These are phyloP conservation scores for Hypomesus transpacificus DNA, from an alignment of 2,113 vertebrate genomes.

Conservation along the genomic window DNA sequence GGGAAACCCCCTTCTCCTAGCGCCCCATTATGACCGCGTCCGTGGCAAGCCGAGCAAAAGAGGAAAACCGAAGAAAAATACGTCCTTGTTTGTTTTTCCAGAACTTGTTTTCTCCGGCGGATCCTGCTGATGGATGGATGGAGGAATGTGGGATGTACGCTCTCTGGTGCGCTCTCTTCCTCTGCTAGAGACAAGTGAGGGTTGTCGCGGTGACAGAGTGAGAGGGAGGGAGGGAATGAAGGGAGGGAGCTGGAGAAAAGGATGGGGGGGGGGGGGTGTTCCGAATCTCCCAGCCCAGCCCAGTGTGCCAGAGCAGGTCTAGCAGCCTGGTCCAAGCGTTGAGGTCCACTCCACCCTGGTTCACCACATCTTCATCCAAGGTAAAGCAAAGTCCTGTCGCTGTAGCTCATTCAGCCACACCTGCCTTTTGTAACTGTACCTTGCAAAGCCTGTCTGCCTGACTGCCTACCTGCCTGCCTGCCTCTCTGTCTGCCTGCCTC, in stretches of 20 bases:
- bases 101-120: constrained; percentile 26
- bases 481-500: too few species aligned
- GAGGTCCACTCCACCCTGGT: constrained; percentile 30
- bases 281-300: constrained; percentile 37
- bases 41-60: too few species aligned
- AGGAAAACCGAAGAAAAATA: too few species aligned
- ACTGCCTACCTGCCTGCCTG: too few species aligned
- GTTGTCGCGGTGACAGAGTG: constrained; percentile 52
- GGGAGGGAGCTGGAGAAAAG: constrained; percentile 20
- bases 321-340: not conserved
- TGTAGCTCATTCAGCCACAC: constrained; percentile 31
- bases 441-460: constrained; percentile 50
- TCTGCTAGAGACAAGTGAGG: constrained; percentile 61
- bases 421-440: constrained; percentile 26
- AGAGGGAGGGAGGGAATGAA: constrained; percentile 47
- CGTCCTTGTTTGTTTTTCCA: constrained; percentile 5
- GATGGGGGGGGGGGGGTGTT: constrained; percentile 42
- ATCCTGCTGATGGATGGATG: constrained; percentile 38
- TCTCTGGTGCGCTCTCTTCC: constrained; percentile 57
- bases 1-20: too few species aligned
- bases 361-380: not conserved
- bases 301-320: constrained; percentile 19
- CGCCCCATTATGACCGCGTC: too few species aligned
- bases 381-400: constrained; percentile 2
- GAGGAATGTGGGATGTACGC: constrained; percentile 15